Conservation (phyloP, 2,113 vertebrate species). For the Corapipo altera region DNA sequence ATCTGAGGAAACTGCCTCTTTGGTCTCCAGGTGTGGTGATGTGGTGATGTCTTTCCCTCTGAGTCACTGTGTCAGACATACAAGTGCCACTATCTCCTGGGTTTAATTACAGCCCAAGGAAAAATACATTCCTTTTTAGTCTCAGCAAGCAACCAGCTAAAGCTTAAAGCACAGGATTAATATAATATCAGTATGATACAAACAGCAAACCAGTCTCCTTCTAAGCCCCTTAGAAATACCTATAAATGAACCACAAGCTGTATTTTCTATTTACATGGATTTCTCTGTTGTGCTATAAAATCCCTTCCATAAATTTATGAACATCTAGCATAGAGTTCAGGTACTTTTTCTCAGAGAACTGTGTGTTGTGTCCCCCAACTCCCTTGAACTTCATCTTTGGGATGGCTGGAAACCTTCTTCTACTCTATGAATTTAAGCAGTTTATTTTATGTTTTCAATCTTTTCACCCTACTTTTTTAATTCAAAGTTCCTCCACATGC, state of each 20-base stretch:
- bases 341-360: neutral
- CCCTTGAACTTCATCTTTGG: neutral
- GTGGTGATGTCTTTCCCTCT: neutral
- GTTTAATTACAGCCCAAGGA: neutral
- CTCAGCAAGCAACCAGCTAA: neutral
- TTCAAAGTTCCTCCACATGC: neutral
- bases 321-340: neutral
- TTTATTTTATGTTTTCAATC: neutral
- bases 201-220: neutral
- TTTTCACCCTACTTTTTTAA: neutral
- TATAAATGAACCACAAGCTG: neutral
- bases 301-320: neutral
- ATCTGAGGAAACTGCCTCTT: neutral
- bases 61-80: neutral
- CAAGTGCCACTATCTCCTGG: neutral
- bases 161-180: neutral
- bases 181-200: neutral
- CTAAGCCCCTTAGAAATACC: neutral
- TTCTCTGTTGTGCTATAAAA: neutral
- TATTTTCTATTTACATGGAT: neutral
- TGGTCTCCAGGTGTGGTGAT: neutral
- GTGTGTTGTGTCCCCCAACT: accelerated
- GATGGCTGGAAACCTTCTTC: neutral
- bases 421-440: neutral
- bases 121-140: neutral